Evolutionary conservation across 2,888 invertebrate genomes (phyloP).

Genomic region (Abscondita cerata): DNA sequence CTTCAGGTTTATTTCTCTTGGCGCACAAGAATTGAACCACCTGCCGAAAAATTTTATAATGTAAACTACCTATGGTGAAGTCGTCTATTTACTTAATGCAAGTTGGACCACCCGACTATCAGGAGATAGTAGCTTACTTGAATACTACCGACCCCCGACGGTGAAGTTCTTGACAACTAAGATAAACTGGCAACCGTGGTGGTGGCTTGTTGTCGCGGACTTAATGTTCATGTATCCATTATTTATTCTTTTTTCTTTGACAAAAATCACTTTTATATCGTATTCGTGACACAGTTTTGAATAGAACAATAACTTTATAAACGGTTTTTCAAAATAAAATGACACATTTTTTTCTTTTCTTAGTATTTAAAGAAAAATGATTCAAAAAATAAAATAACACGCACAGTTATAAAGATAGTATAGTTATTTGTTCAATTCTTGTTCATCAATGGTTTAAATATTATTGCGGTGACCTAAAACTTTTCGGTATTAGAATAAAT

Average conservation of each 20-base stretch:
- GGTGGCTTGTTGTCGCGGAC: slow-evolving; percentile 57
- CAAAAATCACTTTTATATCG: slow-evolving; percentile 34
- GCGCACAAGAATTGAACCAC: too few species aligned
- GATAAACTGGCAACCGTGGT: slow-evolving; percentile 58
- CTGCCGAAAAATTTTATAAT: slow-evolving; percentile 46
- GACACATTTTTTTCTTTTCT: too few species aligned
- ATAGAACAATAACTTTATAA: not conserved
- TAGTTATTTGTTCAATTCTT: too few species aligned
- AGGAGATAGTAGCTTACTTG: slow-evolving; percentile 52
- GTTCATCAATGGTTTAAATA: too few species aligned
- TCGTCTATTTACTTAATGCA: slow-evolving; percentile 48
- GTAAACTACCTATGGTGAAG: slow-evolving; percentile 46
- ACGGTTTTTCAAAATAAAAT: too few species aligned
- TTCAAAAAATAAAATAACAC: too few species aligned
- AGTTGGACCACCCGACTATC: slow-evolving; percentile 53
- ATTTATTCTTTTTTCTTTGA: slow-evolving; percentile 53
- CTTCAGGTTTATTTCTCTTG: too few species aligned
- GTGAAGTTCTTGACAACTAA: slow-evolving; percentile 52
- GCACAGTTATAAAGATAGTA: too few species aligned
- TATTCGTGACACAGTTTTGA: slow-evolving; percentile 37
- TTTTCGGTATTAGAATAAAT: too few species aligned
- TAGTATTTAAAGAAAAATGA: too few species aligned
- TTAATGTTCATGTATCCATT: slow-evolving; percentile 57
- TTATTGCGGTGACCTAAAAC: too few species aligned
- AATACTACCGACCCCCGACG: slow-evolving; percentile 51